Conservation (phyloP, 2,888 invertebrate species). For the Oscheius sp. region DNA sequence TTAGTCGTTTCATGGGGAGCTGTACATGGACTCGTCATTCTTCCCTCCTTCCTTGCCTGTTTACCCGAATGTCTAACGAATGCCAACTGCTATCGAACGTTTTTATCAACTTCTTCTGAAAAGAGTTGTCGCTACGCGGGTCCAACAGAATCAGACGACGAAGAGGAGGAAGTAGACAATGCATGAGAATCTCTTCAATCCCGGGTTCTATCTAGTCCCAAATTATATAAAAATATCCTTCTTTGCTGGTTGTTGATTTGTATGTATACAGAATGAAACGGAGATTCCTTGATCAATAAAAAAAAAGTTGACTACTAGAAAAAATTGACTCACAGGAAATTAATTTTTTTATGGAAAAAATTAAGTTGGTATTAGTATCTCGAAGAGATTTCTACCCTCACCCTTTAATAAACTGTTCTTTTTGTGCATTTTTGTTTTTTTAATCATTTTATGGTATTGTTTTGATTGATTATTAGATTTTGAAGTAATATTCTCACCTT, state of each 20-base stretch:
- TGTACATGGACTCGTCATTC: conserved; percentile 61
- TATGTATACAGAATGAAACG: too few relatives aligned
- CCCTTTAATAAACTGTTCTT: too few relatives aligned
- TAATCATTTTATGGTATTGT: too few relatives aligned
- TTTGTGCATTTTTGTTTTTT: too few relatives aligned
- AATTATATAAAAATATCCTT: background rate
- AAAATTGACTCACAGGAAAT: too few relatives aligned
- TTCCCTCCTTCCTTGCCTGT: conserved; percentile 64
- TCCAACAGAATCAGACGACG: conserved; percentile 23
- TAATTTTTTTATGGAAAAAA: too few relatives aligned
- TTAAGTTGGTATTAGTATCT: too few relatives aligned
- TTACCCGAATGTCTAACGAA: conserved; percentile 61
- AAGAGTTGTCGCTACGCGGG: conserved; percentile 59
- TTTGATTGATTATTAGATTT: too few relatives aligned
- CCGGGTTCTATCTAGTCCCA: conserved; percentile 14
- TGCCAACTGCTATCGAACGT: conserved; percentile 62
- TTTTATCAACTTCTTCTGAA: conserved; percentile 60
- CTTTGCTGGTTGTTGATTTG: conserved; percentile 2
- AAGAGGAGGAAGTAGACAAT: conserved; percentile 19
- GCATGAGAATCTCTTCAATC: background rate
- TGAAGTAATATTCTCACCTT: too few relatives aligned
- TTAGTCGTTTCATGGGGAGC: conserved; percentile 66
- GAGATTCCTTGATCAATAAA: too few relatives aligned
- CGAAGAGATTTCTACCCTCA: too few relatives aligned
- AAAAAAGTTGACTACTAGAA: too few relatives aligned